A percentile compares a stretch with the other conserved stretches of the same genome.
These are phyloP conservation scores for Telmatochromis sp. DNA, from an alignment of 2,113 vertebrate species.

Conservation along the genomic window DNA sequence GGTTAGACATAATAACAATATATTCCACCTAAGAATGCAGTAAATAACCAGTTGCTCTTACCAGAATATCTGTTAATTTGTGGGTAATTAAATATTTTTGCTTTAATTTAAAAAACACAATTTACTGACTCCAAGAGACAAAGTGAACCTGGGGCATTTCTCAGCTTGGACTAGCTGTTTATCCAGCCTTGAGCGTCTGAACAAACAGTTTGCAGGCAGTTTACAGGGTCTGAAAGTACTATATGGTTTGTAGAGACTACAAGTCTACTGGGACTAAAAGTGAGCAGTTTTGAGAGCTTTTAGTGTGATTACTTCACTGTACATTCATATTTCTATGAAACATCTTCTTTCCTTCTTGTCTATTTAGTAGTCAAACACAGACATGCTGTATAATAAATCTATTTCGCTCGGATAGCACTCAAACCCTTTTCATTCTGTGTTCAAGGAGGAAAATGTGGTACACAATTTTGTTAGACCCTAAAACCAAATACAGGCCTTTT, in stretches of 20 bases:
- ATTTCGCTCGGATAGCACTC: constrained; percentile 3
- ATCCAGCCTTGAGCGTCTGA: neutral
- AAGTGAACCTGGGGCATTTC: neutral
- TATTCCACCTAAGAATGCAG: neutral
- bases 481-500: constrained; percentile 44
- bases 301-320: constrained; percentile 2
- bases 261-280: neutral
- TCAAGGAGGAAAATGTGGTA: constrained; percentile 15
- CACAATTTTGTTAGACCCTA: constrained; percentile 29
- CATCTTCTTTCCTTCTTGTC: neutral
- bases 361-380: constrained; percentile 20
- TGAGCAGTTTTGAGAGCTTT: neutral
- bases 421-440: constrained; percentile 31
- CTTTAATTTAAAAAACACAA: neutral
- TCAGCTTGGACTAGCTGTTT: neutral
- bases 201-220: neutral
- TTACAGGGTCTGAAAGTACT: neutral
- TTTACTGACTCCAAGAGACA: neutral
- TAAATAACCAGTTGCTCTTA: neutral
- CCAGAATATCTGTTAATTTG: neutral
- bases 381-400: constrained; percentile 21
- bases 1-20: neutral
- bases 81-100: neutral
- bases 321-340: neutral
- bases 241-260: neutral